These are phyloP conservation scores for Iselma pallidipennis DNA, from an alignment of 2,888 invertebrate species.

Conservation along the genomic window DNA sequence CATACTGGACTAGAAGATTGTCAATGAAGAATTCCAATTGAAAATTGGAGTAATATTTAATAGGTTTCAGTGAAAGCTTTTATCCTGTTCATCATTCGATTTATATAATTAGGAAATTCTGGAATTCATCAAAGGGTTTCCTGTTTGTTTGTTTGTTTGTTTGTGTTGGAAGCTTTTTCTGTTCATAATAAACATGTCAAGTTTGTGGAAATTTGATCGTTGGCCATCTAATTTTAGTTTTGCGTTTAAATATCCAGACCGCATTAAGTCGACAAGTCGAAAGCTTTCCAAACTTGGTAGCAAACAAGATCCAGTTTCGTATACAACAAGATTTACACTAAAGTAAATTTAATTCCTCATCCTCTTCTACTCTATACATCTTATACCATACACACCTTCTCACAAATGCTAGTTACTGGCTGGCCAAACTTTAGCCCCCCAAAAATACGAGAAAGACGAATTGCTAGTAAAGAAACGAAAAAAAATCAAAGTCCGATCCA, in stretches of 20 bases:
- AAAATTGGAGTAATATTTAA: too few species aligned
- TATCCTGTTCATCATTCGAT: too few species aligned
- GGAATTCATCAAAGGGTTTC: too few species aligned
- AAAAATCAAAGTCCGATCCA: too few species aligned
- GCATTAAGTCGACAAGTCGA: background rate
- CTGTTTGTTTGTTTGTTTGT: background rate
- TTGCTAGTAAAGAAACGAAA: too few species aligned
- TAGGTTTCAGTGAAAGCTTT: too few species aligned
- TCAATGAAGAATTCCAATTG: too few species aligned
- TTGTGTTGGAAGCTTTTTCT: too few species aligned
- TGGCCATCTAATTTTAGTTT: background rate
- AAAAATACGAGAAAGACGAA: background rate
- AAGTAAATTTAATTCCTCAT: slow-evolving; percentile 5
- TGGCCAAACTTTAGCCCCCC: background rate
- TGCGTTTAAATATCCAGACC: background rate
- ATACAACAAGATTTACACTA: slow-evolving; percentile 8
- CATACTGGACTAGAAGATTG: too few species aligned
- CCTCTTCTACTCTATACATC: too few species aligned
- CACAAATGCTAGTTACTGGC: background rate
- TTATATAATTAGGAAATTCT: too few species aligned
- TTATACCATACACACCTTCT: background rate
- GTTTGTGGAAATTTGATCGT: background rate
- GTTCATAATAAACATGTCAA: too few species aligned
- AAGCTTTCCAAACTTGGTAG: background rate
- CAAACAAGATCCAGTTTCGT: slow-evolving; percentile 4